Evolutionary conservation across 2,113 vertebrate species (phyloP).

Genomic region (Nothocercus julius): DNA sequence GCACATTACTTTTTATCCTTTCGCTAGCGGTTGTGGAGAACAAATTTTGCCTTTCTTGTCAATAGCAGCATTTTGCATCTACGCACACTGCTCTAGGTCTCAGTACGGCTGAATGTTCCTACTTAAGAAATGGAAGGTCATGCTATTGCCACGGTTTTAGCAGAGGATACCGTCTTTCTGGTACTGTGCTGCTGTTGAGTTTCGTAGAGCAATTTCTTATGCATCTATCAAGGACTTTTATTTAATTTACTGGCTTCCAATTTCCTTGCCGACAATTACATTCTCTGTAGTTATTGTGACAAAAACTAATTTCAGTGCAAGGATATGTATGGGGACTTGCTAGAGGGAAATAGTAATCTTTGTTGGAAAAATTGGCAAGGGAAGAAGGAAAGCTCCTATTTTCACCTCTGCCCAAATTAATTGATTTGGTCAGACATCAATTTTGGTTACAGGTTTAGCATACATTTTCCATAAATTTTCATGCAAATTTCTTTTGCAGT

Average conservation of each 20-base stretch:
- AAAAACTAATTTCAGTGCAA: background rate
- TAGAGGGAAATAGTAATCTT: background rate
- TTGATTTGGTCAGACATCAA: background rate
- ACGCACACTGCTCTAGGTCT: fast-evolving
- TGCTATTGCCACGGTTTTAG: background rate
- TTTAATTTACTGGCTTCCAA: background rate
- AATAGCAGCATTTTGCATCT: fast-evolving
- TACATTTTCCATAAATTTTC: background rate
- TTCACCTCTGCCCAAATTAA: background rate
- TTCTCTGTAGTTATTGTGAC: background rate
- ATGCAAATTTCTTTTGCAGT: background rate
- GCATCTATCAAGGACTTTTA: background rate
- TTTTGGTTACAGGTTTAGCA: background rate
- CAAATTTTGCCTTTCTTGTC: background rate
- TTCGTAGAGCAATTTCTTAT: background rate
- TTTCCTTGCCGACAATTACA: background rate
- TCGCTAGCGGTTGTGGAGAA: background rate
- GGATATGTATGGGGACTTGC: background rate
- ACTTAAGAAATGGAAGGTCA: too few relatives aligned
- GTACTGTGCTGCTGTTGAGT: background rate
- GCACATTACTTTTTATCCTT: background rate
- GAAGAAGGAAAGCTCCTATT: background rate
- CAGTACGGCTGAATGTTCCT: background rate
- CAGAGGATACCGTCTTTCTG: background rate
- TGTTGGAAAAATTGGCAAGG: background rate